These are phyloP conservation scores for Schizotus pectinicornis DNA, from an alignment of 2,888 invertebrate genomes.

Conservation along the genomic window DNA sequence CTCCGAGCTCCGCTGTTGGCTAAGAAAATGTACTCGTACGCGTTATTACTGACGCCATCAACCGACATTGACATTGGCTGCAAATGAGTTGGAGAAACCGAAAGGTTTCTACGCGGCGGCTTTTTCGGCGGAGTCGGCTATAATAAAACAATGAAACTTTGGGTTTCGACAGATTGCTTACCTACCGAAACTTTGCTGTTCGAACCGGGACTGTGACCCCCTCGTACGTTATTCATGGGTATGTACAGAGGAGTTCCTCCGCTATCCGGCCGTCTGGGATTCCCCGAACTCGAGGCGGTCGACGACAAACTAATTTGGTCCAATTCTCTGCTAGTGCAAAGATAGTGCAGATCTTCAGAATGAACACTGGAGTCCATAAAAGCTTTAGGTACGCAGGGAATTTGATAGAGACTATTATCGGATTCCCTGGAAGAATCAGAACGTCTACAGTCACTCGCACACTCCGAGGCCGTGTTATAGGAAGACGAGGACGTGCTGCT, in stretches of 20 bases:
- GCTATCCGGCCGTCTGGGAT: constrained; percentile 61
- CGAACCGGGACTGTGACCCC: constrained; percentile 64
- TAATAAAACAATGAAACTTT: background rate
- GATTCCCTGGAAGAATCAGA: constrained; percentile 61
- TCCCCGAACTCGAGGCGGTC: constrained; percentile 65
- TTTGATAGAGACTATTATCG: constrained; percentile 65
- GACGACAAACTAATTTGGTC: constrained; percentile 69
- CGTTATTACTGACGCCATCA: constrained; percentile 66
- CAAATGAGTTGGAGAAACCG: constrained; percentile 83
- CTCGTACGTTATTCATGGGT: constrained; percentile 64
- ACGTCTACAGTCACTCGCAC: constrained; percentile 38
- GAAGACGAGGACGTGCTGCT: constrained; percentile 48
- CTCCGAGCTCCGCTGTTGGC: constrained; percentile 72
- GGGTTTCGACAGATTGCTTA: too few species aligned
- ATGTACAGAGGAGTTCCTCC: constrained; percentile 62
- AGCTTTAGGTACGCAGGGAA: constrained; percentile 63
- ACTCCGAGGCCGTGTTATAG: constrained; percentile 52
- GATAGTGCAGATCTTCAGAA: constrained; percentile 62
- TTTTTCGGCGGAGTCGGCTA: constrained; percentile 89
- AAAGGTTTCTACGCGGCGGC: constrained; percentile 84
- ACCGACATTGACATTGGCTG: constrained; percentile 65
- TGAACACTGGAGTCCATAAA: constrained; percentile 64
- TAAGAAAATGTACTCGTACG: constrained; percentile 68
- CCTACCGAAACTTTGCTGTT: constrained; percentile 67
- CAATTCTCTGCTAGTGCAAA: constrained; percentile 62